Base-by-base conservation (phyloP, 1,140 invertebrate genomes). In the Diabrotica virgifera region DNA sequence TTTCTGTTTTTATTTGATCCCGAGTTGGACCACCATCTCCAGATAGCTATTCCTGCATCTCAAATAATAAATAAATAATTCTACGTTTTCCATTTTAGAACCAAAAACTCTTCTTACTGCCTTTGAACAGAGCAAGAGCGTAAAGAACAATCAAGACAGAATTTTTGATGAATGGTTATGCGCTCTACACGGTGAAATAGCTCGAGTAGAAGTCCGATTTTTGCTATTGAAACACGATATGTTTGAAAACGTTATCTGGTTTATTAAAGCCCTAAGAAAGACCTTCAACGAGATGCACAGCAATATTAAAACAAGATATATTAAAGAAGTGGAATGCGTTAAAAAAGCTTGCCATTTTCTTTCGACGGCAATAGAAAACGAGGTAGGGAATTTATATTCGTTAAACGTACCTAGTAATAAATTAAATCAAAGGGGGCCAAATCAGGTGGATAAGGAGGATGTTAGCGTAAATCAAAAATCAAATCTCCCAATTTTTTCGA, bases 351-450 rank as follows among this genome's bases (percentile, higher is more conserved):
- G 82, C 61, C 80, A 81, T 54, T 79, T 85, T 54, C 77, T 88
- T 50, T 77, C 80, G 67, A 77, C 79, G 68, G 85, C 86, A 3
- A 81, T 86, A 51, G 85, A 87, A 77, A 75, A 78, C 55, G 81
- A 80, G 36, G 36, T 55, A 5, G 6, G 51, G 4, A 46, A 8
- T 10, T 5, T 46, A 46, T 46, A 0, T 46, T 46, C n/a, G n/a
- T 24, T 24, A 24, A 24, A 24, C 1, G 4, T 2, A 24, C 24
- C 1, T 24, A 24, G 24, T 1, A 24, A 24, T 24, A 24, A 24
- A 24, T 24, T 24, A 24, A 4, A 24, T 24, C 4, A 24, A 24
- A 24, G 24, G 24, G 24, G 24, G 4, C 24, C 24, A 4, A 24
- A 24, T 24, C 24, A 24, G 24, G 24, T 24, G 24, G 4, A 24